Base-by-base conservation (phyloP, 1,140 invertebrate genomes). In the Alviniconcha marisindica region DNA sequence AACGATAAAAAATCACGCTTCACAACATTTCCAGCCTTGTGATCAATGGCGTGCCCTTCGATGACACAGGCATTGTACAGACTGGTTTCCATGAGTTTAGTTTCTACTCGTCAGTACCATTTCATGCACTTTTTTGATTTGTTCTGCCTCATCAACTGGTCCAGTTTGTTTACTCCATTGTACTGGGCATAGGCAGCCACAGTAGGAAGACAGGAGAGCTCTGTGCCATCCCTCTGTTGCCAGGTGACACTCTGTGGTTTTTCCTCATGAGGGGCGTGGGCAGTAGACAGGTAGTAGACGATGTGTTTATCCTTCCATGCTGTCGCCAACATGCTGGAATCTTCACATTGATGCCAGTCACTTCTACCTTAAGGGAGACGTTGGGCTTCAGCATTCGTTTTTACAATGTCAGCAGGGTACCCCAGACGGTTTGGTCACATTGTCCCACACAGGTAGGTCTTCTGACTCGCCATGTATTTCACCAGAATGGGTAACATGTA, bases 401-500 rank as follows among this genome's bases (percentile, higher is more conserved):
- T 36, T 1, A 86, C 56, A 1, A 84, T 3, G 0, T 82, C 83
- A 14, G 69, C 78, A 28, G 82, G 82, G 69, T 78, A 84, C 79
- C 44, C 85, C 83, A 77, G 56, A 83, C 48, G 71, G 36, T n/a
- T 84, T 82, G 0, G 90, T 93, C 56, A n/a, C 56, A 60, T 60
- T 60, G 56, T 60, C 15, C 56, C 56, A 12, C 56, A 24, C 56
- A 60, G 56, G 56, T 60, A 60, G 4, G 10, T 92, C 87, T 40
- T 87, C 88, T 21, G 82, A n/a, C 1, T n/a, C 24, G 92, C 85
- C 31, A 94, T 85, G 82, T 88, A 85, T 54, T 89, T 36, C 0
- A 91, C 90, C 28, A 94, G 82, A 31, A 77, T 28, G 31, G 91
- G 69, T 42, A 87, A 91, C 0, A 90, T 92, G 83, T 94, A 93